phyloP scores from a whole-genome alignment of 2,113 vertebrate species.

The Chionomys nivalis region DNA sequence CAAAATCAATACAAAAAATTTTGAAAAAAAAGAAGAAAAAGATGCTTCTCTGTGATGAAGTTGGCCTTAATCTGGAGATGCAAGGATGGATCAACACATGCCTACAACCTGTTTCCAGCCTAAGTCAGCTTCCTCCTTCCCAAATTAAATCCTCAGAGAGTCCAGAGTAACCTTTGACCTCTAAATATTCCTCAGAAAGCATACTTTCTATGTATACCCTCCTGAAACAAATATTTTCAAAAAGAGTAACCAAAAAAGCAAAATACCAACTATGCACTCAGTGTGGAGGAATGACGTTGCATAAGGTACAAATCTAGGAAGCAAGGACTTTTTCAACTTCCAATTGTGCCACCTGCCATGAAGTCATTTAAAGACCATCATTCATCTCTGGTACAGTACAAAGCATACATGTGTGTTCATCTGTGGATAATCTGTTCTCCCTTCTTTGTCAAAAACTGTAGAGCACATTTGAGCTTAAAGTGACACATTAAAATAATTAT shows the following conservation, averaged over 20 bases:
- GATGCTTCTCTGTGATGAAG: not conserved
- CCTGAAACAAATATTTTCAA: not conserved
- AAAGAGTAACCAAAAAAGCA: not conserved
- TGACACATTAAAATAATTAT: constrained; percentile 28
- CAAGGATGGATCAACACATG: not conserved
- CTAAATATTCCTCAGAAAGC: not conserved
- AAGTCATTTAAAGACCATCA: not conserved
- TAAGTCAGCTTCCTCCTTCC: not conserved
- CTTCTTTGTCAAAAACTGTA: constrained; percentile 2
- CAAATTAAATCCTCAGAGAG: not conserved
- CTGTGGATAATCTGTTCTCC: not conserved
- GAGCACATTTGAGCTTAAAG: constrained; percentile 1
- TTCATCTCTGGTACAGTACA: not conserved
- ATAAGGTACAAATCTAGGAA: not conserved
- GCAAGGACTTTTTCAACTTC: not conserved
- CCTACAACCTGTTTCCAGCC: accelerated
- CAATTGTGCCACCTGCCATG: not conserved
- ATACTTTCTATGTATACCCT: not conserved
- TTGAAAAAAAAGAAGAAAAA: no score
- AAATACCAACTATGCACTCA: not conserved
- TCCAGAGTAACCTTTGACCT: not conserved
- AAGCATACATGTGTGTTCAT: not conserved
- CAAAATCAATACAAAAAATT: no score
- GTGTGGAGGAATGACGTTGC: not conserved
- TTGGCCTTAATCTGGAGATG: not conserved